phyloP scores from a whole-genome alignment of 2,888 invertebrate species.

The Danaus chrysippus region DNA sequence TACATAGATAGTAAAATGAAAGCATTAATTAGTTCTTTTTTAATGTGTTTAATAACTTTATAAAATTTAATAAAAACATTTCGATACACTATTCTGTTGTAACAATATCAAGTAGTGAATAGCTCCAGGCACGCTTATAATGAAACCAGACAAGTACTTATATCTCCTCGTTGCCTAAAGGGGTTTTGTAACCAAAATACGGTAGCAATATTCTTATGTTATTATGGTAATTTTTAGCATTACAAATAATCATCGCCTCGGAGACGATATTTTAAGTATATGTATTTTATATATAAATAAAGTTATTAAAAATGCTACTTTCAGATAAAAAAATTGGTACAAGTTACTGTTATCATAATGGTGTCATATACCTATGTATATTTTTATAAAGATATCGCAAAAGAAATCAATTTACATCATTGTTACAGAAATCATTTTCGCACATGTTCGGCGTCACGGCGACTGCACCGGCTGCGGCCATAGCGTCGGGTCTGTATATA shows the following conservation, averaged over 20 bases:
- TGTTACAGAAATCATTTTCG: not conserved
- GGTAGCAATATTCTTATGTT: conserved; percentile 13
- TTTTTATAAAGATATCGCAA: too few species aligned
- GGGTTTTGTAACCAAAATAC: conserved; percentile 15
- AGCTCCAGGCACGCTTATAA: conserved; percentile 43
- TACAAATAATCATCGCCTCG: conserved; percentile 12
- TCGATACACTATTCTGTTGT: conserved; percentile 7
- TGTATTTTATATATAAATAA: too few species aligned
- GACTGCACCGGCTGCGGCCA: not conserved
- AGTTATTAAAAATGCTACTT: too few species aligned
- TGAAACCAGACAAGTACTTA: conserved; percentile 55
- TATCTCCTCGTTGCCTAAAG: conserved; percentile 36
- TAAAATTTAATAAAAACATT: not conserved
- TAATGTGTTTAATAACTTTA: too few species aligned
- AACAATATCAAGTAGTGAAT: conserved; percentile 12
- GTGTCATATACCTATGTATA: too few species aligned
- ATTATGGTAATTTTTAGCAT: conserved; percentile 13
- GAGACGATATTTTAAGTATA: conserved; percentile 2
- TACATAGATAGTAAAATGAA: too few species aligned
- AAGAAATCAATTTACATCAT: not conserved
- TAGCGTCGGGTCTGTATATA: not conserved
- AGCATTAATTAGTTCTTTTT: too few species aligned
- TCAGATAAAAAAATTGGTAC: too few species aligned
- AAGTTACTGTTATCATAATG: too few species aligned
- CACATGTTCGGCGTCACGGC: not conserved